Conservation (phyloP, 2,888 invertebrate species). For the Morpho helenor region DNA sequence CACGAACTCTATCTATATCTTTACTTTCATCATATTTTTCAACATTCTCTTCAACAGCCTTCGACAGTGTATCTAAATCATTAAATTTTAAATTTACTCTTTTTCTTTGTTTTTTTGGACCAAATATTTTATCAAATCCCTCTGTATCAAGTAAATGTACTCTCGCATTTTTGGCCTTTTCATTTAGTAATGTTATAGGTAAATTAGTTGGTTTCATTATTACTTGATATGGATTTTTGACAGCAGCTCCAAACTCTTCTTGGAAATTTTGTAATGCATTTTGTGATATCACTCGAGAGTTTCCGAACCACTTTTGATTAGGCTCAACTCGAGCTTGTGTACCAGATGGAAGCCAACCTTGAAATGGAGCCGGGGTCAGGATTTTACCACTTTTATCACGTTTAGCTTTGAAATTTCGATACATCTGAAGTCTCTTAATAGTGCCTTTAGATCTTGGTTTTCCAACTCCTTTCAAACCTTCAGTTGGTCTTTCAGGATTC, state of each 20-base stretch:
- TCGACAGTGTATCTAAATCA: conserved; percentile 88
- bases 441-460: conserved; percentile 94
- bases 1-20: conserved; percentile 90
- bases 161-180: conserved; percentile 92
- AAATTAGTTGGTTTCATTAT: conserved; percentile 97
- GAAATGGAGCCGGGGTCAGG: conserved; percentile 96
- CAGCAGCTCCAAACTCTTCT: conserved; percentile 95
- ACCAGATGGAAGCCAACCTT: conserved; percentile 93
- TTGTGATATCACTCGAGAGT: conserved; percentile 97
- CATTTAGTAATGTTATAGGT: conserved; percentile 96
- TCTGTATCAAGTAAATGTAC: conserved; percentile 98
- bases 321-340: conserved; percentile 97
- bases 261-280: conserved; percentile 93
- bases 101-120: conserved; percentile 95
- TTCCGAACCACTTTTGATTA: conserved; percentile 99
- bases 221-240: conserved; percentile 98
- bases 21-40: conserved; percentile 89
- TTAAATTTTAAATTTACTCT: conserved; percentile 88
- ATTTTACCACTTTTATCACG: conserved; percentile 94
- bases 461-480: conserved; percentile 90
- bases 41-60: conserved; percentile 83
- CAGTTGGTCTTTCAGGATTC: conserved; percentile 93
- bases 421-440: conserved; percentile 98
- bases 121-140: conserved; percentile 96
- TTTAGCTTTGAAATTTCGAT: conserved; percentile 97